Evolutionary conservation across 1,140 invertebrate genomes (phyloP).

Genomic region (Phortica variegata): DNA sequence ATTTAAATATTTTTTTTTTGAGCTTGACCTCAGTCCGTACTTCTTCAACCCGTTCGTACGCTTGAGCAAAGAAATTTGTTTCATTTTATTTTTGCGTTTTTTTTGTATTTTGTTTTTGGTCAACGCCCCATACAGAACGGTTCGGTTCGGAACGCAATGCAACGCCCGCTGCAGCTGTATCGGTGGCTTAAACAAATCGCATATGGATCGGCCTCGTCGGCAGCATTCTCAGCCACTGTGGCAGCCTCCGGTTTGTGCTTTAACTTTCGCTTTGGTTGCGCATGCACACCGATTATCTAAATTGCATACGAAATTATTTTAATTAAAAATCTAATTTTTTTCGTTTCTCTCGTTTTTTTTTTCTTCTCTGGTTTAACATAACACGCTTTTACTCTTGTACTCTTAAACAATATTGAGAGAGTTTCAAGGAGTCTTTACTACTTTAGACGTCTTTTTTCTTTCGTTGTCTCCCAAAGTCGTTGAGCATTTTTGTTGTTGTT

Average conservation of each 20-base stretch:
- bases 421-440: too few species aligned
- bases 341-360: conserved; percentile 10
- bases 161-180: conserved; percentile 37
- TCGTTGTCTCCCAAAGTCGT: not conserved
- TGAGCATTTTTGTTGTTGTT: not conserved
- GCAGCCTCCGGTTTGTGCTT: conserved; percentile 1
- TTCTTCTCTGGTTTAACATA: conserved; percentile 10
- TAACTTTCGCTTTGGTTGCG: conserved; percentile 14
- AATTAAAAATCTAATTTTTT: conserved; percentile 58
- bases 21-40: conserved; percentile 27
- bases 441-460: too few species aligned
- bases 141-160: conserved; percentile 9
- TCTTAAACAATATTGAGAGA: not conserved
- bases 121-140: conserved; percentile 35
- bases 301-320: conserved; percentile 58
- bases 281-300: conserved; percentile 52
- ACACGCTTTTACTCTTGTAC: not conserved
- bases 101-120: too few species aligned
- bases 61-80: conserved; percentile 40
- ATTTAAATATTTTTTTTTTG: conserved; percentile 51
- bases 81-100: conserved; percentile 48
- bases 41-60: not conserved
- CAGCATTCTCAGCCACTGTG: conserved; percentile 7
- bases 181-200: conserved; percentile 34
- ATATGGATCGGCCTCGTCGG: conserved; percentile 30